Conservation (phyloP, 2,888 invertebrate species). For the Beris chalybata region DNA sequence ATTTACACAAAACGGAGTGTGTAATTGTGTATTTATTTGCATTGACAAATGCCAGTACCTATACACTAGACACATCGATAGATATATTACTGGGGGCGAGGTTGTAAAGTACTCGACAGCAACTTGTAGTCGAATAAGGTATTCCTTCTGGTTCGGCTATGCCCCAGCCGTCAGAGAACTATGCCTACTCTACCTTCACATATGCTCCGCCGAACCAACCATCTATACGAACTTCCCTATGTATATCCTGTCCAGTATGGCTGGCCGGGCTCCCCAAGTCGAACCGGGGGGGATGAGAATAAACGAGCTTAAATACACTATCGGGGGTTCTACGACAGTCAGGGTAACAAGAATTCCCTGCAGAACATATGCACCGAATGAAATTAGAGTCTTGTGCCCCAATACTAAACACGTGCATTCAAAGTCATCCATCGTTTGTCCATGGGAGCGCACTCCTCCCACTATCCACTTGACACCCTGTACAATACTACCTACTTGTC, state of each 20-base stretch:
- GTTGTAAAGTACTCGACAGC: constrained; percentile 38
- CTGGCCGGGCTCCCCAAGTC: not conserved
- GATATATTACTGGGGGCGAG: constrained; percentile 9
- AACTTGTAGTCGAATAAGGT: constrained; percentile 36
- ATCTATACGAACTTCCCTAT: not conserved
- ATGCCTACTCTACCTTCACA: not conserved
- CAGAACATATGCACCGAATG: constrained; percentile 35
- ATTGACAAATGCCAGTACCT: constrained; percentile 43
- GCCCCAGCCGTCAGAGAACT: constrained; percentile 20
- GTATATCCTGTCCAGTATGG: not conserved
- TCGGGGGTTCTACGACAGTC: constrained; percentile 33
- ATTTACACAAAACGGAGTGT: constrained; percentile 45
- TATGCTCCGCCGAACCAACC: not conserved
- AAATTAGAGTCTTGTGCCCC: constrained; percentile 33
- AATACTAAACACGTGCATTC: constrained; percentile 38
- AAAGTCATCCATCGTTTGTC: constrained; percentile 12
- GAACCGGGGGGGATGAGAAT: constrained; percentile 25
- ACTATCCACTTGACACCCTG: constrained; percentile 24
- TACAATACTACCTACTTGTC: constrained; percentile 1
- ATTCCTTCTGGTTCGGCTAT: constrained; percentile 27
- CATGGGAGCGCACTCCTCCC: constrained; percentile 4
- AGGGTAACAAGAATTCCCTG: constrained; percentile 23
- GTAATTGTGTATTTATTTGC: constrained; percentile 56
- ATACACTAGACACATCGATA: constrained; percentile 34
- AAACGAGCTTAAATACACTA: constrained; percentile 35